Evolutionary conservation across 2,888 invertebrate genomes (phyloP), one percentile per base, ranked within the genome.

Genomic region (Eupithecia abbreviata): DNA sequence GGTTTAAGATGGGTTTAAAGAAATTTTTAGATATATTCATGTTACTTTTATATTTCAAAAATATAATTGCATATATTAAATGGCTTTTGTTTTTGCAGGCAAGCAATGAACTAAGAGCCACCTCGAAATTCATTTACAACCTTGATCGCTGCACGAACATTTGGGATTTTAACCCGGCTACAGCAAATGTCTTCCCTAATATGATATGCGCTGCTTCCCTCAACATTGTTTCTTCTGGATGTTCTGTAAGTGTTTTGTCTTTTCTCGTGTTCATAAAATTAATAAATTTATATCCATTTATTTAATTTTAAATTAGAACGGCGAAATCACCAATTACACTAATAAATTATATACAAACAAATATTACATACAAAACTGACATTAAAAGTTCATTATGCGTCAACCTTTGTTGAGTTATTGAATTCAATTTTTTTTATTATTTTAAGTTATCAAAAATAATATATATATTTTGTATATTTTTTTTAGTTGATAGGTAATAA

Each of bases 181-280:
- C 49, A 5, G 75, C 85, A 2, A 91, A 91, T 69, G 83, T 92
- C 30, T 80, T 86, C 15, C 80, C 85, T 0, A 79, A n/a, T 4
- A 91, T 90, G 89, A 58, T 92, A 2, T 92, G 92, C 74, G 91
- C 92, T 12, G 85, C 85, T 6, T 87, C 91, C 0, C 86, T 83
- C 42, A 85, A 90, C 74, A 85, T 88, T 10, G 12, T 85, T 0
- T 83, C 91, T 65, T 77, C 85, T 9, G 89, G 90, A 15, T 91
- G 91, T 73, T 2, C 0, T 43, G 92, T 92, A 82, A 90, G 91
- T 88, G 83, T 66, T 18, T 45, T 43, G 10, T 47, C 15, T 71
- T 41, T 30, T 66, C 5, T 5, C 5, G 4, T 18, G 4, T 65
- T 65, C 6, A 41, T 65, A 41, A 65, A 13, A 7, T 58, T 58